Evolutionary conservation across 2,113 vertebrate genomes (phyloP), one percentile per base, ranked within the genome.

Genomic region (Gavialis gangeticus): DNA sequence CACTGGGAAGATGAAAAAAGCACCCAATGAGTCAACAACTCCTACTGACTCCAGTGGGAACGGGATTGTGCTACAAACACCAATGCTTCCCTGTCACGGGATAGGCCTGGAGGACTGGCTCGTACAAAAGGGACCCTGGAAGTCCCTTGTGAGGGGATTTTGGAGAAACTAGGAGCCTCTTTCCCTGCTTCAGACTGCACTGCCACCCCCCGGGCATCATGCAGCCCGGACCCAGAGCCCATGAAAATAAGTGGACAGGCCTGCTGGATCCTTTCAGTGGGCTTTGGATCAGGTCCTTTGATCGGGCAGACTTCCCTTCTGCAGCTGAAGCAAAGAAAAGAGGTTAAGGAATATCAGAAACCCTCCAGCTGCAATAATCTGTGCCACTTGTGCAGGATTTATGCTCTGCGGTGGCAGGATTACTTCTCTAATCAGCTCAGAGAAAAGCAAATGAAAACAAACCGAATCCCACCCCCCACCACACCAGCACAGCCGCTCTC

Each of bases 391-490:
- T 67, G 46, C 34, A 67, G 95, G 79, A 90, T 94, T 96, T 93
- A 63, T 8, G 77, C 58, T 90, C 63, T 84, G 79, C 57, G 62
- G 37, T 84, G 78, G n/a, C 63, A 85, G 88, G 75, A 94, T 95
- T 93, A 87, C 30, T 91, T 55, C 16, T 91, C 64, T 77, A 96
- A 96, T 90, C 69, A 93, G 21, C 28, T 90, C 59, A 57, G 76
- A 95, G 84, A 79, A 83, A 90, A 91, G 11, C 85, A 95, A 90
- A 93, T 16, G 12, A 46, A 85, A 94, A 27, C 10, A 69, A 62
- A 34, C 54, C 54, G 34, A 27, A 30, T 10, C 10, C 18, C 30
- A 13, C 19, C 76, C n/a, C 30, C 28, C 19, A 59, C 12, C 30
- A 22, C n/a, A 8, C n/a, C 30, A 71, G 67, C 78, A 85, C 73